Evolutionary conservation across 2,797 vertebrate species (phyloP).

Genomic region (Petrocephalus sullivani): DNA sequence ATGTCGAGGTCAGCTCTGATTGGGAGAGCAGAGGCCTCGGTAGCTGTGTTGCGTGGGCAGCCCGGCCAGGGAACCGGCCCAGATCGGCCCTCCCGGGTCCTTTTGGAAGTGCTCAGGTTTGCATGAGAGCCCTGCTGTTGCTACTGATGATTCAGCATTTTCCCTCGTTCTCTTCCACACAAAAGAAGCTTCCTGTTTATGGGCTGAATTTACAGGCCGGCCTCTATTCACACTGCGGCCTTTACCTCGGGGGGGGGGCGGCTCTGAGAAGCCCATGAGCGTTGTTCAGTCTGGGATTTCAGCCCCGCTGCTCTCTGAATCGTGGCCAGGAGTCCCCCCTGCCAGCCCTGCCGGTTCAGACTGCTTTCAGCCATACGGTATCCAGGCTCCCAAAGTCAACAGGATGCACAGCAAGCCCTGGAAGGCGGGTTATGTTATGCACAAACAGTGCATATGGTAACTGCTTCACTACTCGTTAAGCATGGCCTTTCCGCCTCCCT

Average conservation of each 20-base stretch:
- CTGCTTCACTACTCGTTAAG: conserved; percentile 20
- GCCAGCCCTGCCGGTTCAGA: background rate
- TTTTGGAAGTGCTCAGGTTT: background rate
- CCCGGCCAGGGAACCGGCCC: background rate
- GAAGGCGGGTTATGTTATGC: conserved; percentile 21
- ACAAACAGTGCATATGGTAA: conserved; percentile 27
- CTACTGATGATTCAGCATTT: background rate
- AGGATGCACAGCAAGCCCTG: background rate
- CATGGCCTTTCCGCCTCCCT: conserved; percentile 30
- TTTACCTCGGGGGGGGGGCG: background rate
- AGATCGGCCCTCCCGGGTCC: background rate
- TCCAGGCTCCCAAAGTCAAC: background rate
- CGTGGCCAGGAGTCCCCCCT: background rate
- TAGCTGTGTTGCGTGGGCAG: background rate
- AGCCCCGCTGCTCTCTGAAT: background rate
- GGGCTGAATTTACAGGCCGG: background rate
- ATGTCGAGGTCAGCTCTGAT: background rate
- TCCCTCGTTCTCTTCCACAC: background rate
- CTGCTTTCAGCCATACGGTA: conserved; percentile 3
- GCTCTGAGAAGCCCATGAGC: background rate
- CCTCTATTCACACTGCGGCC: background rate
- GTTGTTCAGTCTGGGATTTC: conserved; percentile 11
- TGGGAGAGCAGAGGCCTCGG: background rate
- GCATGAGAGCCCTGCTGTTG: background rate
- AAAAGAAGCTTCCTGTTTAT: conserved; percentile 15